Percentiles rank a stretch among this genome's conserved stretches.
Conservation (phyloP, 2,797 vertebrate genomes). For the Sebastes minor region DNA sequence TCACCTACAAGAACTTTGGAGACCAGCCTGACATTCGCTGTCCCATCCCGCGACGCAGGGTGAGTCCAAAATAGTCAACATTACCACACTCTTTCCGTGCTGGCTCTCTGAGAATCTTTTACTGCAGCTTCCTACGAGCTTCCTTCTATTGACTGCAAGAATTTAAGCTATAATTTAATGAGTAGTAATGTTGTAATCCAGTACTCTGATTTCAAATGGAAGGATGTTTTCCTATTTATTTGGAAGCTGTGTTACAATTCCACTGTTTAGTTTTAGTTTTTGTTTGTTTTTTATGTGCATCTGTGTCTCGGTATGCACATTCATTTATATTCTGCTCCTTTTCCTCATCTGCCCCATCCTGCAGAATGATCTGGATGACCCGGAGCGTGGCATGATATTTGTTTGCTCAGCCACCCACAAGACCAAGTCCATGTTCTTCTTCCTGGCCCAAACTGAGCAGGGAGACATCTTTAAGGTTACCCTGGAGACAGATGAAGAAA, state of each 20-base stretch:
- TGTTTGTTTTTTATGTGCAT: not conserved
- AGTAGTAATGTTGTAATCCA: not conserved
- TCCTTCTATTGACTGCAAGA: not conserved
- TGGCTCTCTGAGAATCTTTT: not conserved
- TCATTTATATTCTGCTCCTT: not conserved
- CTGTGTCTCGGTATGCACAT: not conserved
- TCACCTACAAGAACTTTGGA: conserved; percentile 99
- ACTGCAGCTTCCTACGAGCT: not conserved
- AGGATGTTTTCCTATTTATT: not conserved
- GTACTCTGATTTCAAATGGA: not conserved
- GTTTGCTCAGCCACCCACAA: conserved; percentile 99
- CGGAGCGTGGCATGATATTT: conserved; percentile 98
- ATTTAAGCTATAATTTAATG: not conserved
- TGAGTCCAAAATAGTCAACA: conserved; percentile 69
- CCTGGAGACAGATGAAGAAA: conserved; percentile 97
- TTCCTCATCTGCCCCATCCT: not conserved
- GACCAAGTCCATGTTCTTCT: conserved; percentile 99
- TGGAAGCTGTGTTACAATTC: not conserved
- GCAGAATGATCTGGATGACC: conserved; percentile 98
- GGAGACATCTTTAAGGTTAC: conserved; percentile 99
- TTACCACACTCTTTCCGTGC: not conserved
- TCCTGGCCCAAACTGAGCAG: conserved; percentile 98
- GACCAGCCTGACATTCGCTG: conserved; percentile 99
- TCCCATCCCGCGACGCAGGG: conserved; percentile 96
- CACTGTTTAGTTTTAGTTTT: not conserved